Base-by-base conservation (phyloP, 2,888 invertebrate genomes). In the Tanypteryx hageni region DNA sequence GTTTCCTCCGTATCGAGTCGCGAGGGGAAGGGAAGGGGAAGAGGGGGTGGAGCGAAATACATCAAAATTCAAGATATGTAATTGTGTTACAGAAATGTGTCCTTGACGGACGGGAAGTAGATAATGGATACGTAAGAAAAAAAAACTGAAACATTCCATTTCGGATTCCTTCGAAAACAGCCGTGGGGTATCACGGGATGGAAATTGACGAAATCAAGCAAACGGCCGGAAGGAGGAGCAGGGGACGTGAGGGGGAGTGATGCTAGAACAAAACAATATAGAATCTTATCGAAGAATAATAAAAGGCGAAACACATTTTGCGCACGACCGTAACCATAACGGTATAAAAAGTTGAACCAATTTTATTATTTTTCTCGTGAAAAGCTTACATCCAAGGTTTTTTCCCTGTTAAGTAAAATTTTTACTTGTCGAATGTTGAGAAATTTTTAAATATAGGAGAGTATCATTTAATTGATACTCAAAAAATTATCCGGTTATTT, bases 51-150 rank as follows among this genome's bases (percentile, higher is more conserved):
- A 31, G 56, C 59, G 31, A 64, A 16, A 61, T 18, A 86, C 31
- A 86, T 86, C 61, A 86, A 64, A 68, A 68, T 89, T 89, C 89
- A 89, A 89, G 89, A 89, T 68, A 44, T 44, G 89, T 89, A 89
- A 89, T 89, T 89, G 56, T 89, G 64, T 56, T 89, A 59, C 64
- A 64, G 56, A 31, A 89, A 89, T 64, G 89, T 83, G 44, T 44
- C 68, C 44, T 59, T 86, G 86, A 86, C 61, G 86, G 86, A 86
- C 59, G 89, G 64, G 61, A 14, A 64, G 44, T 44, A 44, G 64
- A 89, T 44, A 89, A 68, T 64, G 89, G 64, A 89, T 89, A 59
- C 64, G 18, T 44, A 44, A 68, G 31, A 61, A 44, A 44, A 68
- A n/a, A 86, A 31, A 68, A 89, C 44, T n/a, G 14, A 61, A 86